Evolutionary conservation across 2,797 vertebrate genomes (phyloP), one percentile per base, ranked within the genome.

Genomic region (Paratrypauchen microcephalus): DNA sequence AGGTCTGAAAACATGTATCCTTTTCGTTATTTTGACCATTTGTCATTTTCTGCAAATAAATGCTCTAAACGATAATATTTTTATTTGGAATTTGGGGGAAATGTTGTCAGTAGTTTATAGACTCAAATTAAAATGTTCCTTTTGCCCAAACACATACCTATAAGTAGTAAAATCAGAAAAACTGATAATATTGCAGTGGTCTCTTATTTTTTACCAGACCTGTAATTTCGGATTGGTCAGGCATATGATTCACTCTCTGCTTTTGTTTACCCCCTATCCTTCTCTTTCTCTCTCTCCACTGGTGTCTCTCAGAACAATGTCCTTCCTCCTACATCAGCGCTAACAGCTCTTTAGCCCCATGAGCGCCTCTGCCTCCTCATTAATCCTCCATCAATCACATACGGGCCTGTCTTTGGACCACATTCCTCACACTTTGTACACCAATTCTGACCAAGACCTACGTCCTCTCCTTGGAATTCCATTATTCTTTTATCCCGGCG

Each of bases 221-320:
- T n/a, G n/a, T n/a, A 36, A 36, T 36, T 36, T 36, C 1, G 1
- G 32, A 36, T 36, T 36, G 32, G 7, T 8, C 32, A 36, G 32
- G 32, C 7, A 36, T 36, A 9, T 8, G 32, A 9, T 2, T 85
- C 74, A 47, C 6, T 65, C 41, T 81, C 65, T 76, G 69, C 86
- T 55, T 21, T 24, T 13, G 52, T 55, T 55, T 23, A 55, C 85
- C 78, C 83, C 83, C 81, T 58, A 7, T 64, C 84, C 91, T 91
- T 91, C 90, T 88, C 87, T 76, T 68, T 82, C 76, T 69, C 32
- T 21, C 0, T 9, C 52, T 21, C 21, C 56, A 6, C 21, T 16
- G 56, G 24, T 19, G 56, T 30, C 5, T 70, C 74, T 76, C 19
- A 19, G 72, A 80, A 85, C 78, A 85, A 87, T 77, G 86, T 58